Evolutionary conservation across 2,797 vertebrate genomes (phyloP), one percentile per base, ranked within the genome.

Genomic region (Sebastes diploproa): DNA sequence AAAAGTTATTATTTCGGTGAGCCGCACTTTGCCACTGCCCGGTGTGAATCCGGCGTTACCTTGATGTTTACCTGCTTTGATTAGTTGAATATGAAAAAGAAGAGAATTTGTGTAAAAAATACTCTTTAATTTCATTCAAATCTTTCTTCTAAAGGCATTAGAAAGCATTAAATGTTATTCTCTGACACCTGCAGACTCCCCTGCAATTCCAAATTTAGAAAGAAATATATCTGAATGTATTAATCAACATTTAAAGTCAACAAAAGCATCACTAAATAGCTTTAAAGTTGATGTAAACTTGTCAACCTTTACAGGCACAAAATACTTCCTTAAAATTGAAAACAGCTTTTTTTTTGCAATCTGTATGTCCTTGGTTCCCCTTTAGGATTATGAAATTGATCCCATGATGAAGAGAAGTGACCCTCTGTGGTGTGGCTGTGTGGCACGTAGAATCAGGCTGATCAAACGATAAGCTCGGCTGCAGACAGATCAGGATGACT

Each of bases 391-490:
- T 70, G 61, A 66, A 60, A 88, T 72, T 13, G 9, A 59, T 80
- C 59, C 67, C 60, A 27, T 60, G 2, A 6, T 25, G n/a, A 77
- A 56, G 68, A 72, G 77, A 70, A 64, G 55, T 60, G 61, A 83
- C 50, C 32, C 55, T 77, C 11, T 76, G 20, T 32, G 23, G 8
- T 23, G 32, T 16, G 73, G 11, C 46, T 63, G 32, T 13, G 55
- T 11, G 46, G 60, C 70, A 1, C 32, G 23, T 18, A 12, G 62
- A 7, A 56, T 85, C 73, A 80, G 34, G 58, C 54, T n/a, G 78
- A 80, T 85, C 72, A 83, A 72, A 84, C 13, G 18, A 74, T 81
- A 82, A 88, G 82, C 84, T 77, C 27, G 6, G 72, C 78, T 82
- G 52, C 27, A 18, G 78, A 72, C 85, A 58, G 73, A 85, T 82